Base-by-base conservation (phyloP, 2,888 invertebrate species). In the Lochmaea capreae region DNA sequence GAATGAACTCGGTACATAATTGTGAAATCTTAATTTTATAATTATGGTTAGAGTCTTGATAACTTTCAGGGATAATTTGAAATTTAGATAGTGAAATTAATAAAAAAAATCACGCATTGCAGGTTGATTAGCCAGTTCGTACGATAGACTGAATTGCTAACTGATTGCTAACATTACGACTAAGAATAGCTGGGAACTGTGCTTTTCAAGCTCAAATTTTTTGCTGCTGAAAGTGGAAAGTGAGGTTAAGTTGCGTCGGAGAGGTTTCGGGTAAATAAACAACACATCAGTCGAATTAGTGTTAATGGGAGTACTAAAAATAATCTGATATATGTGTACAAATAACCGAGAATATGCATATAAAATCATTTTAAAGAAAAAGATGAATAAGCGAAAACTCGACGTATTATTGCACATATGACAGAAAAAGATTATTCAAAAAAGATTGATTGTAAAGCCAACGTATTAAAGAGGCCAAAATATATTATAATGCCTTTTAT, bases 221-320 rank as follows among this genome's bases (percentile, higher is more conserved):
- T 46, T 67, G 77, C 78, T 78, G 79, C 78, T 78, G 78, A 49
- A 71, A 58, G 65, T 65, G 71, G 65, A 71, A 65, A 65, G 58
- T 65, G 71, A 65, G 71, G 71, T 71, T 71, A 65, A 33, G 65
- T 71, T 71, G 71, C 71, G 42, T 42, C 49, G 33, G 52, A 62
- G 54, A 52, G n/a, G 39, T 66, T 54, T 33, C 9, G 26, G 43
- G 43, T 63, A 26, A 43, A 63, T 61, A 33, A 26, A 14, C 39
- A 39, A 33, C 61, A 39, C 14, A 18, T 18, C 57, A 16, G 57
- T 57, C 57, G 11, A 57, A 57, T 57, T 16, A 18, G 57, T 18
- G 18, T 18, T 57, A 18, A 57, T 11, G 18, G 46, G 5, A 46
- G 11, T 46, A 46, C 14, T 46, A 14, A 46, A 46, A 46, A 12